Evolutionary conservation across 2,888 invertebrate genomes (phyloP).

Genomic region (Plagiodera versicolora): DNA sequence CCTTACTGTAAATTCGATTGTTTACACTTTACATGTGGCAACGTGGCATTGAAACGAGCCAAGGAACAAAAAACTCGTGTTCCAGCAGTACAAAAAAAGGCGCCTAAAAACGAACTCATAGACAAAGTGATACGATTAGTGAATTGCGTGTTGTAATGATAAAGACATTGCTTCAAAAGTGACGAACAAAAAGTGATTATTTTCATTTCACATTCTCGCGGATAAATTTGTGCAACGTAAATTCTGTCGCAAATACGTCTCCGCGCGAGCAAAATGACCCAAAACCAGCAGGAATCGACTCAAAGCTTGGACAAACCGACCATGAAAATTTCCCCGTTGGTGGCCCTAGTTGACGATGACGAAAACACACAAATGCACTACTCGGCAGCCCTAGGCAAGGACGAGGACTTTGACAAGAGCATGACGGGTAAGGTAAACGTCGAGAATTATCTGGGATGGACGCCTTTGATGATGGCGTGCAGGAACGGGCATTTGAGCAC

Average conservation of each 20-base stretch:
- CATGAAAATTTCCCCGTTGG: background rate
- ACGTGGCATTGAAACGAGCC: no score
- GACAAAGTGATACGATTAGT: background rate
- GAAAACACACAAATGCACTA: constrained; percentile 48
- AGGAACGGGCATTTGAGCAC: constrained; percentile 44
- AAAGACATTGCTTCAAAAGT: background rate
- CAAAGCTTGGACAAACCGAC: background rate
- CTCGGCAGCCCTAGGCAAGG: constrained; percentile 42
- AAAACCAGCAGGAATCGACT: background rate
- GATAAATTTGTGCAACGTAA: background rate
- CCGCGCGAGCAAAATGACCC: background rate
- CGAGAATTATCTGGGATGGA: constrained; percentile 51
- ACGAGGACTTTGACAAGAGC: constrained; percentile 34
- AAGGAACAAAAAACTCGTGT: background rate
- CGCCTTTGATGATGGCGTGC: constrained; percentile 53
- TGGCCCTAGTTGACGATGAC: constrained; percentile 43
- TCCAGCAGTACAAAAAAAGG: background rate
- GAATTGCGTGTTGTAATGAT: background rate
- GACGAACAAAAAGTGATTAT: background rate
- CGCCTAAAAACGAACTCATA: background rate
- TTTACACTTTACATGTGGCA: no score
- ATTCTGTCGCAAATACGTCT: background rate
- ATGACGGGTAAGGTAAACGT: constrained; percentile 41
- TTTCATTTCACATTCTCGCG: background rate
- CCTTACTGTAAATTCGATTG: background rate